Base-by-base conservation (phyloP, 2,797 vertebrate species). In the Florisuga fusca region DNA sequence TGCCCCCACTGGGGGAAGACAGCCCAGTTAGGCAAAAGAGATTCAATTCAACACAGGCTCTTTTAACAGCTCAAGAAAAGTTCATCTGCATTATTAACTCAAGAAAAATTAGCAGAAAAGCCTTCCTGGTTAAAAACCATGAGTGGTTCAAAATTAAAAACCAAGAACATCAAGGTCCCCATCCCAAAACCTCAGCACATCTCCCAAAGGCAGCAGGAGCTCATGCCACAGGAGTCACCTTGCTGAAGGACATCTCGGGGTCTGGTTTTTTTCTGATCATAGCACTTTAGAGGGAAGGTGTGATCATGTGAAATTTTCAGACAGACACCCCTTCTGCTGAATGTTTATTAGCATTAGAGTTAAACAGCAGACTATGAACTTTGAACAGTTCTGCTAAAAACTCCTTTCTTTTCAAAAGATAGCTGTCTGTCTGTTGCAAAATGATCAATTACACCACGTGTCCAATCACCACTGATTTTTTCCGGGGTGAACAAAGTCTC, bases 361-460 rank as follows among this genome's bases (percentile, higher is more conserved):
- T 50, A 81, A 58, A 91, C 15, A 15, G 82, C 58, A 95, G 90
- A 91, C 90, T 55, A 41, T 89, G 94, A 93, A 96, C 94, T 96
- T 94, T 95, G 92, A 78, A 84, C 92, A 3, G 68, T 43, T 58
- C 89, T 62, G 66, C 76, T 78, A 69, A 81, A 93, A 96, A 86
- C 54, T 36, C 43, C 27, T 81, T 93, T 77, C 79, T 89, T 95
- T 93, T 73, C 38, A 86, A 79, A 91, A 94, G 79, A 89, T 92
- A 97, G 89, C 92, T 90, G 89, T 6, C 83, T 83, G 69, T 13
- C 93, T 96, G 68, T 94, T 95, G 87, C 94, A 96, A 96, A 90
- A 95, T 78, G 83, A 96, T 95, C 87, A 75, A 87, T 93, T 64
- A 93, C 77, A 85, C 45, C 68, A 31, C 43, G 63, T 90, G 57